Evolutionary conservation across 2,888 invertebrate genomes (phyloP).

Genomic region (Tineola bisselliella): DNA sequence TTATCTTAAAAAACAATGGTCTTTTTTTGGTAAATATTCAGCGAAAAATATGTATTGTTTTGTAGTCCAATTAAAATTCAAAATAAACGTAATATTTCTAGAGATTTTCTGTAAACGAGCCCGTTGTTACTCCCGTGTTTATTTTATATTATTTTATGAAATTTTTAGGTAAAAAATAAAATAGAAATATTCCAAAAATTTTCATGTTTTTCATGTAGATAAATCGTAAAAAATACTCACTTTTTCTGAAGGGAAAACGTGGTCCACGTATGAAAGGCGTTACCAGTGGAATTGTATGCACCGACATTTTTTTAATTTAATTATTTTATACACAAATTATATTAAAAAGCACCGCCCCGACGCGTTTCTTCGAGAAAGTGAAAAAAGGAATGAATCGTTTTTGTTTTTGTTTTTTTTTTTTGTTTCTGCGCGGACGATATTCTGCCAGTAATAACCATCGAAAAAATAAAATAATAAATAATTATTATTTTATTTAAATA

Average conservation of each 20-base stretch:
- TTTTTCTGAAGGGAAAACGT: constrained; percentile 61
- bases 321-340: background rate
- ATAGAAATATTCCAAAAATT: too few species aligned
- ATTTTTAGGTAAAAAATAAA: too few species aligned
- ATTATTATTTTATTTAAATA: background rate
- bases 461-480: background rate
- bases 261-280: constrained; percentile 62
- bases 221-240: constrained; percentile 36
- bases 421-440: background rate
- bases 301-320: constrained; percentile 36
- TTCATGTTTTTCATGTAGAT: background rate
- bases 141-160: too few species aligned
- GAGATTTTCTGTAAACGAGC: too few species aligned
- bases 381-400: background rate
- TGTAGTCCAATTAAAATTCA: too few species aligned
- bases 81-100: too few species aligned
- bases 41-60: too few species aligned
- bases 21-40: too few species aligned
- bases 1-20: too few species aligned
- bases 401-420: background rate
- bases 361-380: background rate
- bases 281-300: constrained; percentile 58
- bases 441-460: background rate
- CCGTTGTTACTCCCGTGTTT: too few species aligned
- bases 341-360: background rate